Evolutionary conservation across 2,797 vertebrate species (phyloP).

Genomic region (Morus bassanus): DNA sequence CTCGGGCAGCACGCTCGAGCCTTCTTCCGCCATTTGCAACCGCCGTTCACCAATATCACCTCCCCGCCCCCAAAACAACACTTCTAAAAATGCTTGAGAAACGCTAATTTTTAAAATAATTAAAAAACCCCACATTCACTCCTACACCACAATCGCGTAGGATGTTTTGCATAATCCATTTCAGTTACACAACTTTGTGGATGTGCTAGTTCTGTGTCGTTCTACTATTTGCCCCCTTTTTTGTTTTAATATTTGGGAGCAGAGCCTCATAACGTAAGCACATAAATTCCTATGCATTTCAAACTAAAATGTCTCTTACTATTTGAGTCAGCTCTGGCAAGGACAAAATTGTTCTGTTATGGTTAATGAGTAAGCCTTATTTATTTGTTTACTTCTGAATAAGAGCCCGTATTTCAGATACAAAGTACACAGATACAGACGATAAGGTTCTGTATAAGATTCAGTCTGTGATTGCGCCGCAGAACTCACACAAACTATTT

Average conservation of each 20-base stretch:
- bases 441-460: not conserved
- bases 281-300: not conserved
- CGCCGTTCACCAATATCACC: not conserved
- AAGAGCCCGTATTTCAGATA: not conserved
- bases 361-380: not conserved
- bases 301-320: not conserved
- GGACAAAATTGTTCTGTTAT: rapidly evolving
- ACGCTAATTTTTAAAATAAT: not conserved
- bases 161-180: not conserved
- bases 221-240: not conserved
- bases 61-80: not conserved
- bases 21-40: not conserved
- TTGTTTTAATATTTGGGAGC: not conserved
- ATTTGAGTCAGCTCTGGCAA: not conserved
- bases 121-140: not conserved
- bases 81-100: not conserved
- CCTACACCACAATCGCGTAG: not conserved
- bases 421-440: not conserved
- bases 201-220: no score
- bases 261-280: not conserved
- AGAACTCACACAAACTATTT: not conserved
- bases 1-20: not conserved
- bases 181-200: not conserved
- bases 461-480: not conserved
- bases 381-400: not conserved